These are phyloP conservation scores for Chiridota heheva DNA, from an alignment of 35 echinoderm and acorn worm species.

Conservation along the genomic window DNA sequence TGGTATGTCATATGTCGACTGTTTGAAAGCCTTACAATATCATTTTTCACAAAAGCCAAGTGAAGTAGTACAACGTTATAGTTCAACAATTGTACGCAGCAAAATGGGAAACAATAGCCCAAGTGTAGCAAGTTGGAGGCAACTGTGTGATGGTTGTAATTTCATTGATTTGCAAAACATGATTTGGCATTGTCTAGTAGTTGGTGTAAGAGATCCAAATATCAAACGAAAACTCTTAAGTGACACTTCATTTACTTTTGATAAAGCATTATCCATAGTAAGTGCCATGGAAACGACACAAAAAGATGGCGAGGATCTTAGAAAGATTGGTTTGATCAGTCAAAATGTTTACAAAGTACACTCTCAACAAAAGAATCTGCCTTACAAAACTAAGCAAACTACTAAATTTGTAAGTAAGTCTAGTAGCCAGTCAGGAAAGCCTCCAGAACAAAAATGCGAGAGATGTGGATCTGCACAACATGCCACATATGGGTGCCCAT, in stretches of 20 bases:
- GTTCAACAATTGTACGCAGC: slow-evolving; percentile 31
- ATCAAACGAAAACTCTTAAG: slow-evolving; percentile 16
- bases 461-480: slow-evolving; percentile 29
- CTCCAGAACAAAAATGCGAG: neutral
- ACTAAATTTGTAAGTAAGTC: neutral
- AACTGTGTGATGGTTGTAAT: slow-evolving; percentile 55
- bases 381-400: too few species aligned
- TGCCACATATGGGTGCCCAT: neutral
- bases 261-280: neutral
- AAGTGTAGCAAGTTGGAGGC: slow-evolving; percentile 39
- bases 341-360: neutral
- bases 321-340: neutral
- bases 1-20: slow-evolving; percentile 2
- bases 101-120: slow-evolving; percentile 3
- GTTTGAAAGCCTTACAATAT: neutral
- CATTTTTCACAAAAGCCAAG: slow-evolving; percentile 47
- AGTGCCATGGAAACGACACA: slow-evolving; percentile 21
- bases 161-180: slow-evolving; percentile 37
- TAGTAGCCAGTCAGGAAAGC: neutral
- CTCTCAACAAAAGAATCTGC: neutral
- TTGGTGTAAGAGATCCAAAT: slow-evolving; percentile 5
- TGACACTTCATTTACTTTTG: neutral
- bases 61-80: slow-evolving; percentile 26
- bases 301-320: neutral
- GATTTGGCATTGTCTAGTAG: slow-evolving; percentile 17